Base-by-base conservation (phyloP, 2,888 invertebrate genomes). In the Phymatocera aterrima region DNA sequence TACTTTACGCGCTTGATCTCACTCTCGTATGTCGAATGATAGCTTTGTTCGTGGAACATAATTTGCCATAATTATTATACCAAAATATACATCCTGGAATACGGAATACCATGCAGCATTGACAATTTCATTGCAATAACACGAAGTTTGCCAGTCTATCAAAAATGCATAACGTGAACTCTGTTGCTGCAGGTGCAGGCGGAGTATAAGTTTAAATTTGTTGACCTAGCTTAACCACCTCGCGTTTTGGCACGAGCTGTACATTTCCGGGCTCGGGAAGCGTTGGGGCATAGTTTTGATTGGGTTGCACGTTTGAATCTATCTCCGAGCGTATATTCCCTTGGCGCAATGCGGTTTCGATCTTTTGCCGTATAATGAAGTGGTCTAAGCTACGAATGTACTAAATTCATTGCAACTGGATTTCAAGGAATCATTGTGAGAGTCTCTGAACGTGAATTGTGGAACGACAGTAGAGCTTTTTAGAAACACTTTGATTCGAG, bases 231-330 rank as follows among this genome's bases (percentile, higher is more conserved):
- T 48, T 15, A 72, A 72, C 48, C 18, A 51, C 72, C 48, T 72
- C 34, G 24, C 75, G 60, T 75, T 75, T 75, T 75, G 75, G 75
- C 75, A 75, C 75, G 40, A 75, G 57, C 21, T 75, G 40, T 60
- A 75, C 54, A 48, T 34, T 75, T 75, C 75, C 75, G 75, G 75
- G 40, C 28, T 75, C 60, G 54, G n/a, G 75, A 57, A 37, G 75
- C 75, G 75, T 57, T 24, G 57, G 43, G 40, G 75, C 75, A 75
- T 75, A 75, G 60, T 60, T 75, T 75, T 75, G 75, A 75, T 75
- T 54, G 72, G 72, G 48, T 28, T 72, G 37, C 57, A 37, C 40
- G 60, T 54, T 75, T 75, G 75, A 75, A 37, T 60, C 37, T 40
- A 48, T 60, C 60, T 24, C 37, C 40, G 31, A 54, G 37, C 60